phyloP scores from a whole-genome alignment of 1,140 invertebrate species.

The Calosoma granatense region DNA sequence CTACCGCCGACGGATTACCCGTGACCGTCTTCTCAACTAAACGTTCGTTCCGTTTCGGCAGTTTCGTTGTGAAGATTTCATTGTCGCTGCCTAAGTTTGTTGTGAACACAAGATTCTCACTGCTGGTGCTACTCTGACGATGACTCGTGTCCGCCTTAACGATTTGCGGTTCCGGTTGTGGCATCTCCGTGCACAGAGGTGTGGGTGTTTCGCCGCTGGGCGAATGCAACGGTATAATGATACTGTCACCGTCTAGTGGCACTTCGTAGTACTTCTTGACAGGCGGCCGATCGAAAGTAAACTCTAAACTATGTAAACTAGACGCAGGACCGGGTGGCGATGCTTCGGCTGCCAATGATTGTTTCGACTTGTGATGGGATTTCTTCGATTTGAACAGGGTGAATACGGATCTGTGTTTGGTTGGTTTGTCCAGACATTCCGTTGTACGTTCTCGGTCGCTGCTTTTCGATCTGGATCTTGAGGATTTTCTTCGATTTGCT shows the following conservation, averaged over 20 bases:
- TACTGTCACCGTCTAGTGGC: slow-evolving; percentile 43
- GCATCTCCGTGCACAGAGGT: slow-evolving; percentile 25
- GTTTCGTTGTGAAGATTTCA: slow-evolving; percentile 30
- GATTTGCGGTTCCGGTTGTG: slow-evolving; percentile 16
- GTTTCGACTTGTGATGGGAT: slow-evolving; percentile 13
- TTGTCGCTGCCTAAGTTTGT: slow-evolving; percentile 29
- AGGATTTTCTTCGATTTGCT: neutral
- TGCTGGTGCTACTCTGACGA: slow-evolving; percentile 30
- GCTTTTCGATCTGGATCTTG: slow-evolving; percentile 51
- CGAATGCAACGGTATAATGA: slow-evolving; percentile 53
- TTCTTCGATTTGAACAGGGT: slow-evolving; percentile 46
- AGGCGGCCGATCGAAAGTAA: slow-evolving; percentile 1
- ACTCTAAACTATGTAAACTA: slow-evolving; percentile 14
- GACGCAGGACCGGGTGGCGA: slow-evolving; percentile 17
- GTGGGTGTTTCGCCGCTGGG: slow-evolving; percentile 43
- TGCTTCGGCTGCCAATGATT: slow-evolving; percentile 18
- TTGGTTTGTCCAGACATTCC: slow-evolving; percentile 32
- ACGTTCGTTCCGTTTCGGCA: slow-evolving; percentile 23
- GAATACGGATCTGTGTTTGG: slow-evolving; percentile 49
- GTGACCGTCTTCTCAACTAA: slow-evolving; percentile 6
- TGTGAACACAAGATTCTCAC: slow-evolving; percentile 31
- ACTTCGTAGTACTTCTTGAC: slow-evolving; percentile 45
- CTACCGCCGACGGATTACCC: neutral
- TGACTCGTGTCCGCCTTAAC: neutral
- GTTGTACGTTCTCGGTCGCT: slow-evolving; percentile 38